A percentile compares a stretch with the other conserved stretches of the same genome.
phyloP scores from a whole-genome alignment of 2,113 vertebrate genomes.

The Buteo buteo region DNA sequence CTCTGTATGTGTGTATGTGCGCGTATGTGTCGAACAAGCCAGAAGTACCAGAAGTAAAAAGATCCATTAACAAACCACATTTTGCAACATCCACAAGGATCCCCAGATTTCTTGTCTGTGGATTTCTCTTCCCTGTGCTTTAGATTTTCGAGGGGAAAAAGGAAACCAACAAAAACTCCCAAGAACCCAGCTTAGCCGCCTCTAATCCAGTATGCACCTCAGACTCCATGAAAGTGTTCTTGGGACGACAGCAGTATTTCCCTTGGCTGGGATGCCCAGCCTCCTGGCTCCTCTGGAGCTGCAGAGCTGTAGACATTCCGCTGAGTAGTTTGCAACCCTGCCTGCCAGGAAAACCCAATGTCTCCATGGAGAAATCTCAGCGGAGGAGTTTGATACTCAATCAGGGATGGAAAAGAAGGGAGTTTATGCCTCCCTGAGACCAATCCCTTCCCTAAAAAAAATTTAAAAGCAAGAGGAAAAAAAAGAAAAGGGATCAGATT shows the following conservation, averaged over 20 bases:
- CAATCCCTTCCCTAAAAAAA: neutral
- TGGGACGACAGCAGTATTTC: conserved; percentile 69
- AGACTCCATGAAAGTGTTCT: conserved; percentile 60
- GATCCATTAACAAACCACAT: conserved; percentile 24
- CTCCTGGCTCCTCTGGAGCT: conserved; percentile 65
- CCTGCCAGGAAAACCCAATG: conserved; percentile 72
- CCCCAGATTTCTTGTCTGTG: neutral
- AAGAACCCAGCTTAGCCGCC: neutral
- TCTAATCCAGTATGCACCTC: conserved; percentile 36
- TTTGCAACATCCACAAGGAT: conserved; percentile 31
- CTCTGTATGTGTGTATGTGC: conserved; percentile 14
- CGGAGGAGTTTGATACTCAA: neutral
- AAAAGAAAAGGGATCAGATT: neutral
- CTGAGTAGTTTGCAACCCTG: conserved; percentile 56
- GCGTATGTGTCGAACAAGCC: neutral
- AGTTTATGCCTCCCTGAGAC: conserved; percentile 32
- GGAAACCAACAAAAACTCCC: neutral
- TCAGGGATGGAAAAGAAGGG: conserved; percentile 26
- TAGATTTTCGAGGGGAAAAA: neutral
- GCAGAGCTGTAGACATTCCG: conserved; percentile 57
- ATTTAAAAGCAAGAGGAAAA: neutral
- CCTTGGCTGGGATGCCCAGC: conserved; percentile 69
- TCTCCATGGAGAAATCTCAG: conserved; percentile 64
- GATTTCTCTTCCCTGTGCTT: neutral
- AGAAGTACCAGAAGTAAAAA: conserved; percentile 35